Percentiles rank a stretch among this genome's conserved stretches.
These are phyloP conservation scores for Parauchenoglanis punctatus DNA, from an alignment of 2,797 vertebrate genomes.

Conservation along the genomic window DNA sequence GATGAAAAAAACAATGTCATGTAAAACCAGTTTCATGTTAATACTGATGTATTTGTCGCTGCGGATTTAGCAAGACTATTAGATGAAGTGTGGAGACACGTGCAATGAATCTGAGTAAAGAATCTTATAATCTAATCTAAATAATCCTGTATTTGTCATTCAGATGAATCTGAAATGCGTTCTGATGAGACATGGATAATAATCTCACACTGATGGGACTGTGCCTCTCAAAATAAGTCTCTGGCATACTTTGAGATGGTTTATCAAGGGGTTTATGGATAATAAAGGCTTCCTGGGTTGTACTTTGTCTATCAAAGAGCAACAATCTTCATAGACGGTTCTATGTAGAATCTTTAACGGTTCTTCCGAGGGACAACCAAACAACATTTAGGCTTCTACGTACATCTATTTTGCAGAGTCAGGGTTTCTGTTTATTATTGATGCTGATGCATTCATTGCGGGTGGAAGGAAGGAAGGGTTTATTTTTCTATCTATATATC, in stretches of 20 bases:
- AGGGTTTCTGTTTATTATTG: background rate
- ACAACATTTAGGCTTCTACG: background rate
- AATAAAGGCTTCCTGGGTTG: background rate
- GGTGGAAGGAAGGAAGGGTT: no score
- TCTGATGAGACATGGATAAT: conserved; percentile 14
- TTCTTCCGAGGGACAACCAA: background rate
- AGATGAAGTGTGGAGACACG: background rate
- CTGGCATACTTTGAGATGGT: background rate
- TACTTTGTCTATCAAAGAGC: background rate
- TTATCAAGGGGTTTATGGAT: background rate
- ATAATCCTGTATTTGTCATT: conserved; percentile 11
- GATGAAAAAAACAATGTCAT: background rate
- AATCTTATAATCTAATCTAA: background rate
- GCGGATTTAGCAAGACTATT: background rate
- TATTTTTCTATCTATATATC: background rate
- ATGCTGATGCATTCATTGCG: background rate
- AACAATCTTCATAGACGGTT: background rate
- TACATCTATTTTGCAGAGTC: background rate
- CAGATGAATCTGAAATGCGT: background rate
- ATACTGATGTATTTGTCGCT: background rate
- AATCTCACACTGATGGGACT: background rate
- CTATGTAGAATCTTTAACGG: background rate
- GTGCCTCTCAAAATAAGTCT: background rate
- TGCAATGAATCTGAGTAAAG: background rate
- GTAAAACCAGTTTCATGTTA: background rate